Evolutionary conservation across 1,140 invertebrate genomes (phyloP).

Genomic region (Drosophila nannoptera): DNA sequence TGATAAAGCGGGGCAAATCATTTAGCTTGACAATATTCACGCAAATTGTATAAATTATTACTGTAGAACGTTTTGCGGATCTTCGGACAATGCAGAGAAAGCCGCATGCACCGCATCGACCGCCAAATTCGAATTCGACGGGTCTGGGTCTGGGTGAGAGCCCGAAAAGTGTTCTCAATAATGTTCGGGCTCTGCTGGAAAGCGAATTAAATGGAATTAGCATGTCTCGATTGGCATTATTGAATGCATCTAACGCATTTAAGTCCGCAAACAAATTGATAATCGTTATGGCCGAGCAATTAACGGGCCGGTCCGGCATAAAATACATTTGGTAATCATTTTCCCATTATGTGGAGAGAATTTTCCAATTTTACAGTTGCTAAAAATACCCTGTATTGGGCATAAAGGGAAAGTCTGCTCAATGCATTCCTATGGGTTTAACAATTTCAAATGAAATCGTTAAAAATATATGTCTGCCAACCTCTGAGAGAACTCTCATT

Average conservation of each 20-base stretch:
- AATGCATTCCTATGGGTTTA: not conserved
- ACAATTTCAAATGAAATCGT: not conserved
- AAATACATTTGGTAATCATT: conserved; percentile 28
- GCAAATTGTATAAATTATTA: no score
- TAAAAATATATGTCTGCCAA: no score
- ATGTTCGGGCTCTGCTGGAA: conserved; percentile 8
- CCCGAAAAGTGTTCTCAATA: not conserved
- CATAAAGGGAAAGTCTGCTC: not conserved
- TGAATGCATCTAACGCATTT: conserved; percentile 2
- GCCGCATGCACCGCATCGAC: not conserved
- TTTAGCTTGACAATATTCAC: no score
- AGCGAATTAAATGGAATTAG: conserved; percentile 17
- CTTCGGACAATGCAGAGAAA: no score
- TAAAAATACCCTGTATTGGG: not conserved
- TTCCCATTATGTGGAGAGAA: conserved; percentile 22
- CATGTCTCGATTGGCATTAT: conserved; percentile 9
- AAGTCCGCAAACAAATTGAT: not conserved
- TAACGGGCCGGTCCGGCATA: not conserved
- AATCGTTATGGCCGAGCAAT: conserved; percentile 10
- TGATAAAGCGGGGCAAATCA: no score
- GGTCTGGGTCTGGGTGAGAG: no score
- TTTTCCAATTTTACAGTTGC: conserved; percentile 33
- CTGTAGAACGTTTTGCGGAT: no score
- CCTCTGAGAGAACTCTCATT: no score
- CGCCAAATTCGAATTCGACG: conserved; percentile 10